Evolutionary conservation across 2,888 invertebrate genomes (phyloP), one percentile per base, ranked within the genome.

Genomic region (Drosophila meridiana): DNA sequence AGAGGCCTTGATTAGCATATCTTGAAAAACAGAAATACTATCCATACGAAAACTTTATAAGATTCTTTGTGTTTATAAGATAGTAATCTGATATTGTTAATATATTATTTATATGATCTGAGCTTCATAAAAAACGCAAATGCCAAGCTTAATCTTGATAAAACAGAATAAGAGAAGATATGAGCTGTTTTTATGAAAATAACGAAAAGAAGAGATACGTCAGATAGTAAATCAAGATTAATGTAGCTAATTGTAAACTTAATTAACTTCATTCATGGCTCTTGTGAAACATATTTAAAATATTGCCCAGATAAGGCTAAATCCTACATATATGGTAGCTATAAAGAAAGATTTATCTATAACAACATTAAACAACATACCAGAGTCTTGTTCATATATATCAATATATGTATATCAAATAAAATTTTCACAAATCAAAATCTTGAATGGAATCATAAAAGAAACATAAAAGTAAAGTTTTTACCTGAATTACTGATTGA

Each of bases 51-150:
- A 26, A 3, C 42, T 36, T 11, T 4, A 36, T 36, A 11, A 11
- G 11, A 36, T 9, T 36, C 36, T 36, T 36, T 36, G 36, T 36
- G 11, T 36, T 7, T n/a, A n/a, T n/a, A 42, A 7, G 42, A n/a
- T n/a, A 11, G 34, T 32, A 32, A 26, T 34, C 34, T 20, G 36
- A 52, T 34, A 52, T 20, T 34, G 34, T 20, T 34, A 9, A 50
- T 32, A 32, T 50, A 32, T 20, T 52, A 50, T 32, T 52, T 52
- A 52, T 52, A 11, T 52, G 32, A 30, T 47, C 13, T 14, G 14
- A 7, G 7, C 13, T 6, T 20, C 43, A 26, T 43, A 43, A 43
- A 43, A 43, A 43, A 20, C 5, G 20, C 11, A 43, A 43, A 43
- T 20, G 26, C 45, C 26, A 6, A 45, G 13, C 2, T 26, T 45